These are phyloP conservation scores for Phalacrocorax carbo DNA, from an alignment of 2,113 vertebrate genomes.

Conservation along the genomic window DNA sequence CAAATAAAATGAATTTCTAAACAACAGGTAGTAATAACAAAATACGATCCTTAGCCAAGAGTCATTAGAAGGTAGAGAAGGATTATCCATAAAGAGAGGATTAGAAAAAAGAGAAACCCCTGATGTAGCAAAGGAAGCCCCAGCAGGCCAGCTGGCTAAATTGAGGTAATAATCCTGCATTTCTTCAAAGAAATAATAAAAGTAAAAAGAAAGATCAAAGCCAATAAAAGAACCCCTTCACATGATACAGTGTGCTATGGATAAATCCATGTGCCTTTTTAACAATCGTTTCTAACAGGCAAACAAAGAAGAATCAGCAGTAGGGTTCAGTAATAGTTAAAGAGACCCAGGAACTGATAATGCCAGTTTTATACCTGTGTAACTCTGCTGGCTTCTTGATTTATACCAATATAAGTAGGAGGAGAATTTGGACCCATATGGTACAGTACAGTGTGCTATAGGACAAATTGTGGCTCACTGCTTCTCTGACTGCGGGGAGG, in stretches of 20 bases:
- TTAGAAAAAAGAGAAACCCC: conserved; percentile 71
- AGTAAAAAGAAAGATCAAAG: conserved; percentile 67
- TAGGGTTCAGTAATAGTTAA: conserved; percentile 37
- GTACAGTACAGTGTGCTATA: not conserved
- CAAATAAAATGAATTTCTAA: conserved; percentile 77
- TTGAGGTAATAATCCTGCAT: conserved; percentile 74
- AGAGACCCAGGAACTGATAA: conserved; percentile 27
- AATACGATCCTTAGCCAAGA: conserved; percentile 60
- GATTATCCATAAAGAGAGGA: conserved; percentile 76
- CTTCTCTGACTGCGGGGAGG: not conserved
- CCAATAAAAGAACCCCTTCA: conserved; percentile 64
- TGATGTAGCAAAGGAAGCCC: conserved; percentile 69
- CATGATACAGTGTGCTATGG: conserved; percentile 56
- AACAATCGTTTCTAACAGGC: conserved; percentile 60
- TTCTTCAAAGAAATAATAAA: conserved; percentile 76
- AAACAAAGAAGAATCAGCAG: conserved; percentile 49
- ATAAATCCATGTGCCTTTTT: conserved; percentile 63
- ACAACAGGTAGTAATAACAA: conserved; percentile 82
- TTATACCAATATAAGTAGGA: not conserved
- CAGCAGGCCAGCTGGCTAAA: conserved; percentile 75
- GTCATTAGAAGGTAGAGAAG: conserved; percentile 69
- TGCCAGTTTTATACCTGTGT: not conserved
- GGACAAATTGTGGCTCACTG: not conserved
- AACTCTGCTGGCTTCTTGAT: not conserved
- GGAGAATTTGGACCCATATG: not conserved